phyloP scores from a whole-genome alignment of 2,888 invertebrate genomes.

The Rotaria sp. region DNA sequence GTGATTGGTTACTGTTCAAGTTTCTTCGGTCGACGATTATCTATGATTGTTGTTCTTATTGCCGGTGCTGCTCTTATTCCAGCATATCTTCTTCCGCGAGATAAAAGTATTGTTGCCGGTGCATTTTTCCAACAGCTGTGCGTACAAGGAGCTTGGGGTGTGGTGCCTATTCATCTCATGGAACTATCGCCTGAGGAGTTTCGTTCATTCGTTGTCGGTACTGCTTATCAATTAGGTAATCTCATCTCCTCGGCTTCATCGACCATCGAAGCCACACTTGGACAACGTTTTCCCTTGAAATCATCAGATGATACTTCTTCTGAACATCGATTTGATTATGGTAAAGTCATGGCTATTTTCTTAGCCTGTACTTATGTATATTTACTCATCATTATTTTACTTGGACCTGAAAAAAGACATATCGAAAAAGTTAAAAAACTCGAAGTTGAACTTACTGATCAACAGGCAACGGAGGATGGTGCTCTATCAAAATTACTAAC shows the following conservation, averaged over 20 bases:
- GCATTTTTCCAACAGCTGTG: constrained; percentile 10
- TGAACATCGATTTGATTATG: background rate
- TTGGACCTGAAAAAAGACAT: constrained; percentile 5
- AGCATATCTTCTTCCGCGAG: background rate
- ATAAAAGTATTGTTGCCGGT: background rate
- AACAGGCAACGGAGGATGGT: no score
- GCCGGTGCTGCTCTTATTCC: background rate
- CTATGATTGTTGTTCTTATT: background rate
- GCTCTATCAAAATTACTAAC: no score
- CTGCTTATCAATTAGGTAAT: constrained; percentile 6
- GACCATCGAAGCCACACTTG: background rate
- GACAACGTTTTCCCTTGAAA: background rate
- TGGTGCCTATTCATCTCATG: background rate
- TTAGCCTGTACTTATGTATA: background rate
- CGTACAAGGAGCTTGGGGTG: constrained; percentile 22
- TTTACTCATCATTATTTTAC: background rate
- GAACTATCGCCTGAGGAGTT: background rate
- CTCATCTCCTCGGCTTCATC: constrained; percentile 11
- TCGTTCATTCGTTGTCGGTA: constrained; percentile 25
- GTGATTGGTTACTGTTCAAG: background rate
- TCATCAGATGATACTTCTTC: background rate
- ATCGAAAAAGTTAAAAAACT: background rate
- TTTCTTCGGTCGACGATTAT: constrained; percentile 23
- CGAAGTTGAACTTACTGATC: no score
- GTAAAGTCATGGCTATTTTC: background rate